Evolutionary conservation across 92 coral and sea anemone species (phyloP).

Genomic region (Meandrina meandrites): DNA sequence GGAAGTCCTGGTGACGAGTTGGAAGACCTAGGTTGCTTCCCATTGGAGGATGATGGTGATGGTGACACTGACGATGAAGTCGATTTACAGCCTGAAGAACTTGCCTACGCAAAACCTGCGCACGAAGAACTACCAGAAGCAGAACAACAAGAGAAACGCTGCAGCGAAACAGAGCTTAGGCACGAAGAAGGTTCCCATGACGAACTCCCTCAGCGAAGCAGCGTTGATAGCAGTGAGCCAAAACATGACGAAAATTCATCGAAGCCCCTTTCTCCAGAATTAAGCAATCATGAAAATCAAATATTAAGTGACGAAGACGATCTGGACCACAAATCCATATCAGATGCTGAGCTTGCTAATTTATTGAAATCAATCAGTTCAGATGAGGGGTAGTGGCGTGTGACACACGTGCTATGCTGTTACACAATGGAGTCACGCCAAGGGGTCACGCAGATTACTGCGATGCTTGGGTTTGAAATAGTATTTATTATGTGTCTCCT

Average conservation of each 20-base stretch:
- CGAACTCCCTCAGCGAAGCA: neutral
- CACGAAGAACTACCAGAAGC: neutral
- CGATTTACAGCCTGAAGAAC: neutral
- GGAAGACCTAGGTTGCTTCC: slow-evolving; percentile 22
- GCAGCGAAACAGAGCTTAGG: neutral
- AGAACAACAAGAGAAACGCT: slow-evolving; percentile 23
- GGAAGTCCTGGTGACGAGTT: slow-evolving; percentile 32
- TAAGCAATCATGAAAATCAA: neutral
- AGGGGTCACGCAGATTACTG: neutral
- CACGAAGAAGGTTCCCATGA: neutral
- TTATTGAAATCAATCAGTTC: slow-evolving; percentile 48
- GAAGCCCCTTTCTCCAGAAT: neutral
- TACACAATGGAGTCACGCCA: neutral
- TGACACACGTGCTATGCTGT: neutral
- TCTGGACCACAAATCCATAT: slow-evolving; percentile 29
- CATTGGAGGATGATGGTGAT: neutral
- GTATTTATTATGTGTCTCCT: neutral
- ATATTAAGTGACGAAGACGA: neutral
- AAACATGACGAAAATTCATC: neutral
- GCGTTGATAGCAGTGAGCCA: neutral
- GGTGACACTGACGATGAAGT: slow-evolving; percentile 10
- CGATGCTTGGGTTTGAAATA: neutral
- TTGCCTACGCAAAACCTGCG: neutral
- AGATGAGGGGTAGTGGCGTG: slow-evolving; percentile 16
- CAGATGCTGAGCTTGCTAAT: slow-evolving; percentile 49